Evolutionary conservation across 2,888 invertebrate genomes (phyloP).

Genomic region (Sericinus montela): DNA sequence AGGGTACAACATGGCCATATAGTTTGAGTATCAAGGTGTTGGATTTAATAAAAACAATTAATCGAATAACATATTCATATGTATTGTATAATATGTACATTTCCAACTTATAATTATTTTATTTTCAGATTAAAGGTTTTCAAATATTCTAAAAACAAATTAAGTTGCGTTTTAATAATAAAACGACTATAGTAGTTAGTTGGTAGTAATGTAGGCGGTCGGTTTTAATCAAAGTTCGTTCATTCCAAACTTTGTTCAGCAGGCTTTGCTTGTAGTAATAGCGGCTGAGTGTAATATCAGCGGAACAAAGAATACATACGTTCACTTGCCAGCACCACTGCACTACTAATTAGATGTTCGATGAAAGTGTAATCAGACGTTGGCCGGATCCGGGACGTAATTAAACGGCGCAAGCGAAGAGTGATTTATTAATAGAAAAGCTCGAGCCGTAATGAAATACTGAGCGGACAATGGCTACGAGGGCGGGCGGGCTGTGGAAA

Average conservation of each 20-base stretch:
- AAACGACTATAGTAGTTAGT: constrained; percentile 13
- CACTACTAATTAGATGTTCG: constrained; percentile 79
- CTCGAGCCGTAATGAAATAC: constrained; percentile 78
- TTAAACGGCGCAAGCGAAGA: constrained; percentile 77
- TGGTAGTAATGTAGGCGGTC: constrained; percentile 45
- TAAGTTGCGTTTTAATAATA: too few relatives aligned
- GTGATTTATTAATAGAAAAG: constrained; percentile 80
- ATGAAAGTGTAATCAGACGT: constrained; percentile 79
- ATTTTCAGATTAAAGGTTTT: too few relatives aligned
- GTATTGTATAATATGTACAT: too few relatives aligned
- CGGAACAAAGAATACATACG: constrained; percentile 70
- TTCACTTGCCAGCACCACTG: constrained; percentile 54
- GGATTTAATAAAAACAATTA: too few relatives aligned
- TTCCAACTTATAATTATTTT: too few relatives aligned
- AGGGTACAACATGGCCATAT: too few relatives aligned
- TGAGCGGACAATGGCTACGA: constrained; percentile 74
- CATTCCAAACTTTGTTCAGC: constrained; percentile 59
- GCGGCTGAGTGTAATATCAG: constrained; percentile 64
- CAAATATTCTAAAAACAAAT: too few relatives aligned
- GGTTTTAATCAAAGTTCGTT: constrained; percentile 72
- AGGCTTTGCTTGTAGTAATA: constrained; percentile 55
- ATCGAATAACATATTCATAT: too few relatives aligned
- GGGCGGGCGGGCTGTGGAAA: constrained; percentile 70
- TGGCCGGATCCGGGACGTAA: constrained; percentile 75
- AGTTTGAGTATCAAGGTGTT: too few relatives aligned